phyloP scores from a whole-genome alignment of 2,113 vertebrate species.

The Myotis lucifugus region DNA sequence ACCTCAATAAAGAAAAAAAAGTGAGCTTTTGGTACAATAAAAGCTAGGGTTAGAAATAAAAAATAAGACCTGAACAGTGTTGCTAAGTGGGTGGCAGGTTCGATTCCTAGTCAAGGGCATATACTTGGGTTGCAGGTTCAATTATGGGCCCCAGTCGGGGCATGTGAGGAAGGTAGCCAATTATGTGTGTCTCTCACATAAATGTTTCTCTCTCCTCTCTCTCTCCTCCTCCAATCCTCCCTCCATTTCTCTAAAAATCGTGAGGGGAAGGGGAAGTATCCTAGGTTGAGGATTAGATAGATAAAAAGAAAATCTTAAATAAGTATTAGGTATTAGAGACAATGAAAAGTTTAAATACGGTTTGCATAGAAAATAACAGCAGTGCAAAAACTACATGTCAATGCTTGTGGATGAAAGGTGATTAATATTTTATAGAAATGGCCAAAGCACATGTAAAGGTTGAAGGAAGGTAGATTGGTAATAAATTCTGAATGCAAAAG shows the following conservation, averaged over 20 bases:
- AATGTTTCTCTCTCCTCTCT: too few species aligned
- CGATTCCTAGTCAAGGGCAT: too few species aligned
- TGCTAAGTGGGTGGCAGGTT: too few species aligned
- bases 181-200: too few species aligned
- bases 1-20: background rate
- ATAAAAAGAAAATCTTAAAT: background rate
- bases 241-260: background rate
- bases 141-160: too few species aligned
- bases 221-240: too few species aligned
- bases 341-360: background rate
- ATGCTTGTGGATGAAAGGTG: background rate
- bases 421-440: background rate
- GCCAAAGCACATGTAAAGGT: background rate
- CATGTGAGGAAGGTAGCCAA: too few species aligned
- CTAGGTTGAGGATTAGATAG: too few species aligned
- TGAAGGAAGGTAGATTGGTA: background rate
- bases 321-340: background rate
- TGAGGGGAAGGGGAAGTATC: too few species aligned
- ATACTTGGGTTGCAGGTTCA: too few species aligned
- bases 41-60: background rate
- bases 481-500: conserved; percentile 16
- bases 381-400: background rate
- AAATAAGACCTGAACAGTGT: background rate
- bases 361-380: background rate
- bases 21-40: background rate